Conservation (phyloP, 1,140 invertebrate genomes). For the Sitodiplosis mosellana region DNA sequence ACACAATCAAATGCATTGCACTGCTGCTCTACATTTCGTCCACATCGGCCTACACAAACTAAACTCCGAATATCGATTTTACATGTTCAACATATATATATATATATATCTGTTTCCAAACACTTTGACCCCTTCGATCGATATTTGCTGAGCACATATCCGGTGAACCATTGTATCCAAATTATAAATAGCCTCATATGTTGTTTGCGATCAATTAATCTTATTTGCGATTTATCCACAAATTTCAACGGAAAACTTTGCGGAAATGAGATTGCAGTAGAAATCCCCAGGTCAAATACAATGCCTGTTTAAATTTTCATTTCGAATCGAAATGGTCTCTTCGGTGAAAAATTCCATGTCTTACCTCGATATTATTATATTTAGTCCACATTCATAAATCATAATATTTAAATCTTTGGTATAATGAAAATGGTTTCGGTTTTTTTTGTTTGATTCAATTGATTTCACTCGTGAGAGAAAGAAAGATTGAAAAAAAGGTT, state of each 20-base stretch:
- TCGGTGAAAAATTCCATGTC: constrained; percentile 18
- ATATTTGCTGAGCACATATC: neutral
- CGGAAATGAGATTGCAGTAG: constrained; percentile 3
- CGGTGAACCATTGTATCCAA: neutral
- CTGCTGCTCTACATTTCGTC: neutral
- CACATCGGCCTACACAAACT: neutral
- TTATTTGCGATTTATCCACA: neutral
- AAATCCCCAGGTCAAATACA: neutral
- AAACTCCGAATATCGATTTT: neutral
- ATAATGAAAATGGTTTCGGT: too few relatives aligned
- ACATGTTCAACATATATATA: neutral
- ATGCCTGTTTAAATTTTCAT: neutral
- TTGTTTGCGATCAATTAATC: neutral
- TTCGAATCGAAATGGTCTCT: neutral
- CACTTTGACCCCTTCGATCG: neutral
- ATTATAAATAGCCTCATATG: neutral
- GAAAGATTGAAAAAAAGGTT: too few relatives aligned
- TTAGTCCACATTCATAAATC: constrained; percentile 48
- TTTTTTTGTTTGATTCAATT: too few relatives aligned
- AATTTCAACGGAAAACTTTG: neutral
- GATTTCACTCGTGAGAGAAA: too few relatives aligned
- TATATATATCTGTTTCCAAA: neutral
- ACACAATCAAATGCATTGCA: neutral
- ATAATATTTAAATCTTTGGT: too few relatives aligned
- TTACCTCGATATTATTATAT: constrained; percentile 53